These are phyloP conservation scores for Eleutherodactylus coqui DNA, from an alignment of 2,797 vertebrate genomes.

Conservation along the genomic window DNA sequence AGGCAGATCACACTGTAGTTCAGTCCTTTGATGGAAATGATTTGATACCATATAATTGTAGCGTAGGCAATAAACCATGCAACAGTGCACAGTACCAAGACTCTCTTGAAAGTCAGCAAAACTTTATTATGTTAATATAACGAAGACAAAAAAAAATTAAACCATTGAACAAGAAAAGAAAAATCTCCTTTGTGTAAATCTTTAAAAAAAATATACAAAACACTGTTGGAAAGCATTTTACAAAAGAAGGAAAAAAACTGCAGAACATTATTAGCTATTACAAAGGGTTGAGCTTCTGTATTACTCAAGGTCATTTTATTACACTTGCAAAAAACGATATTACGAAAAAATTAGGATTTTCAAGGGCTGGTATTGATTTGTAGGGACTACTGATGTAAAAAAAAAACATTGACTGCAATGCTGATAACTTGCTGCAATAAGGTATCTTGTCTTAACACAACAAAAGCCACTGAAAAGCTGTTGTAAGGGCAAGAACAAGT, in stretches of 20 bases:
- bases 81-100: neutral
- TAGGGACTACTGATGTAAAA: too few species aligned
- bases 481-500: too few species aligned
- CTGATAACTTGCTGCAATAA: too few species aligned
- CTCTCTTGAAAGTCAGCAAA: slow-evolving; percentile 18
- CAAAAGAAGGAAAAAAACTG: neutral
- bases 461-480: too few species aligned
- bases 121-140: slow-evolving; percentile 23
- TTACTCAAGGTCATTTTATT: neutral
- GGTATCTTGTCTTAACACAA: too few species aligned
- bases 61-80: neutral
- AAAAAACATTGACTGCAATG: too few species aligned
- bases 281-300: neutral
- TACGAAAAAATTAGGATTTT: too few species aligned
- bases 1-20: neutral
- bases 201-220: neutral
- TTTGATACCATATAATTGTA: slow-evolving; percentile 35
- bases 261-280: neutral
- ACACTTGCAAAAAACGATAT: neutral
- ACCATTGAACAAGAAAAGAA: slow-evolving; percentile 26
- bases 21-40: slow-evolving; percentile 23
- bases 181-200: slow-evolving; percentile 4
- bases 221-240: neutral
- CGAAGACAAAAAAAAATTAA: neutral
- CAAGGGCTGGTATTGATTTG: too few species aligned